Conservation (phyloP, 2,113 vertebrate genomes). For the Alethe diademata region DNA sequence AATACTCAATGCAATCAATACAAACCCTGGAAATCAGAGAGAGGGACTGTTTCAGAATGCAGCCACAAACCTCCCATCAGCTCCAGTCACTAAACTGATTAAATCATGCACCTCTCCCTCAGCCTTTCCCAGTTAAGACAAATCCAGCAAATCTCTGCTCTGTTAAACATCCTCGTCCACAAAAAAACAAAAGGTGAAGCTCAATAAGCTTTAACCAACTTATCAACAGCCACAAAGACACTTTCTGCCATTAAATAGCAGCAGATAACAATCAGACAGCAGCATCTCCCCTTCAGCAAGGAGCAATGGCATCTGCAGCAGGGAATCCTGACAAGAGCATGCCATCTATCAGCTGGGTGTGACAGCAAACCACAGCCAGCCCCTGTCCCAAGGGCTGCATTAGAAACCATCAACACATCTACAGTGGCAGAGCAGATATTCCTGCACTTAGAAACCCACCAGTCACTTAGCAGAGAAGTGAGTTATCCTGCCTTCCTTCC, state of each 20-base stretch:
- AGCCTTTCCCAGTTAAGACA: neutral
- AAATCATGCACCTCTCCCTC: neutral
- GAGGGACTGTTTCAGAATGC: neutral
- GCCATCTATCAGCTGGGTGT: neutral
- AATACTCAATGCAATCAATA: neutral
- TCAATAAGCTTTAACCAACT: neutral
- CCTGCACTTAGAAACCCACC: neutral
- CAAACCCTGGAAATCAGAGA: neutral
- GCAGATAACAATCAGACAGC: neutral
- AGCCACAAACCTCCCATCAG: neutral
- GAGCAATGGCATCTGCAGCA: neutral
- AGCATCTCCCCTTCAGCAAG: neutral
- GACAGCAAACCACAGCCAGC: neutral
- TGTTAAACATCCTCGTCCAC: neutral
- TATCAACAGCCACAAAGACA: neutral
- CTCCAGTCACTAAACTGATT: neutral
- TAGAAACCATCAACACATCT: neutral
- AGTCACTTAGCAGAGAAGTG: neutral
- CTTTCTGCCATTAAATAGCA: neutral
- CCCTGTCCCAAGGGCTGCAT: neutral
- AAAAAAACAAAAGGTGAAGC: neutral
- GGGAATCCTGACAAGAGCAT: neutral
- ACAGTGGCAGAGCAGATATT: neutral
- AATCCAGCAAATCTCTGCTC: neutral
- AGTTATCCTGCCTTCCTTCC: neutral